Evolutionary conservation across 2,797 vertebrate genomes (phyloP).

Genomic region (Merluccius polli): DNA sequence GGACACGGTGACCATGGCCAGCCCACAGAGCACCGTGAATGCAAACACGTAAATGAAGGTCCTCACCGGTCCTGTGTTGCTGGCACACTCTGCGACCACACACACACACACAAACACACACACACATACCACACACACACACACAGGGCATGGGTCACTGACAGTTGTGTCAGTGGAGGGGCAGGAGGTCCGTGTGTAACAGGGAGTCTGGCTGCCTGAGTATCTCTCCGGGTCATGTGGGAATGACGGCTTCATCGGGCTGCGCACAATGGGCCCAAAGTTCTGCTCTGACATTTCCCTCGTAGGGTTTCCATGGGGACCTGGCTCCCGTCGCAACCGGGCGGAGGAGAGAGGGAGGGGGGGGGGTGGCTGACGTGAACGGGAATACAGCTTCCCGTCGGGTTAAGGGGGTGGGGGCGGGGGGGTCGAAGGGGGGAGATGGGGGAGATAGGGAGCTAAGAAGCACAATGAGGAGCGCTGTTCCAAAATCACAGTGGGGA

Average conservation of each 20-base stretch:
- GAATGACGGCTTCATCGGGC: constrained; percentile 51
- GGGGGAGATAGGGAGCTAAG: constrained; percentile 10
- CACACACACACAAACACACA: constrained; percentile 12
- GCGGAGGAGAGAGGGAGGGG: constrained; percentile 10
- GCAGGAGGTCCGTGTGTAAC: constrained; percentile 10
- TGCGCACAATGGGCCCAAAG: constrained; percentile 72
- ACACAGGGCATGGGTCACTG: constrained; percentile 4
- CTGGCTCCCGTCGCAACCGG: constrained; percentile 58
- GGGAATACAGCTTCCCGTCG: constrained; percentile 65
- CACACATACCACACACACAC: background rate
- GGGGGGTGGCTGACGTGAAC: constrained; percentile 47
- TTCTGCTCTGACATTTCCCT: constrained; percentile 70
- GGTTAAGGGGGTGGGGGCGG: constrained; percentile 26
- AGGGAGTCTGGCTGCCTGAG: constrained; percentile 37
- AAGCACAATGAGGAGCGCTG: constrained; percentile 64
- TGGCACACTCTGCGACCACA: constrained; percentile 77
- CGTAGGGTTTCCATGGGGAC: constrained; percentile 70
- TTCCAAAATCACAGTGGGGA: constrained; percentile 54
- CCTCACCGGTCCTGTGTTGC: constrained; percentile 77
- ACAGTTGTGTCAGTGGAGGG: constrained; percentile 43
- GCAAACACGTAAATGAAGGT: constrained; percentile 91
- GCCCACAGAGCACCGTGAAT: constrained; percentile 87
- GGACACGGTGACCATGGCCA: constrained; percentile 85
- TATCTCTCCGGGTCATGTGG: constrained; percentile 57
- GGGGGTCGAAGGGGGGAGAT: constrained; percentile 1